Conservation (phyloP, 2,797 vertebrate species). For the Acrossocheilus fasciatus region DNA sequence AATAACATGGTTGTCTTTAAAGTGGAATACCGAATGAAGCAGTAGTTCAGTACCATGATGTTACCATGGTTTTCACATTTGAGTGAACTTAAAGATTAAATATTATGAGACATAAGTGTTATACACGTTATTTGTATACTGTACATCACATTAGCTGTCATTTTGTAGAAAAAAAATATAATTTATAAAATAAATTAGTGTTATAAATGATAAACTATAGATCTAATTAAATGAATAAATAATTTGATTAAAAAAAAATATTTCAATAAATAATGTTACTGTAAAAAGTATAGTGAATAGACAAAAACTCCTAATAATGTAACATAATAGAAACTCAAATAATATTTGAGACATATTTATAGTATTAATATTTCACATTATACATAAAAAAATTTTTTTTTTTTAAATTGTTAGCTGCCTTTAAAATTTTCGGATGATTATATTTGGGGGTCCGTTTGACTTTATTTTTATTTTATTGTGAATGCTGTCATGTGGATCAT, state of each 20-base stretch:
- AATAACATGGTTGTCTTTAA: too few species aligned
- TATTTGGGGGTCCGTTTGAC: neutral
- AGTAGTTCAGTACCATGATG: neutral
- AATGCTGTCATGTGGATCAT: too few species aligned
- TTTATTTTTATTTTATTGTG: too few species aligned
- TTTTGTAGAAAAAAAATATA: neutral
- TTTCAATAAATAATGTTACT: neutral
- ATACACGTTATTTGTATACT: neutral
- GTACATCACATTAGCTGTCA: neutral
- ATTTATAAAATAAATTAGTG: too few species aligned
- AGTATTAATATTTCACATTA: neutral
- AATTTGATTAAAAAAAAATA: neutral
- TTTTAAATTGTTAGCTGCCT: neutral
- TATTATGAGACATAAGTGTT: neutral
- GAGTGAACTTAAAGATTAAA: neutral
- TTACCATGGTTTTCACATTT: neutral
- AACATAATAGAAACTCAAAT: neutral
- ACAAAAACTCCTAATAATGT: neutral
- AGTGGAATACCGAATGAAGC: too few species aligned
- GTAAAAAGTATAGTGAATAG: neutral
- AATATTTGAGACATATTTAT: neutral
- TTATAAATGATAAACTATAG: too few species aligned
- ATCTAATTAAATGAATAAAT: neutral
- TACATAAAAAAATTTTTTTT: too few species aligned
- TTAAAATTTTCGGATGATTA: too few species aligned